phyloP scores from a whole-genome alignment of 2,888 invertebrate genomes.

The Lomographa bimaculata region DNA sequence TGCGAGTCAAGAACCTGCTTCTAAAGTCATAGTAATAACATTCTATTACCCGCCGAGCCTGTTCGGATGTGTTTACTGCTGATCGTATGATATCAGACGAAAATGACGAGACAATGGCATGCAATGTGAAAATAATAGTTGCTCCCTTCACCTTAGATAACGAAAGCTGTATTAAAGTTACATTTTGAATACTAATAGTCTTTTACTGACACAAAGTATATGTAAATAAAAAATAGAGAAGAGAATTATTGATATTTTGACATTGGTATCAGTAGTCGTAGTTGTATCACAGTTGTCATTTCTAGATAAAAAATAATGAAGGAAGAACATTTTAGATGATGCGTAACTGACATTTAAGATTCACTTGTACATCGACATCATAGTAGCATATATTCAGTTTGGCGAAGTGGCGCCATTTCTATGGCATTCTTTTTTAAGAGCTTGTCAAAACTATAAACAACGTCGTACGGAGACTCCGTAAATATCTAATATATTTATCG shows the following conservation, averaged over 20 bases:
- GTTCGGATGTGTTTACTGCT: conserved; percentile 23
- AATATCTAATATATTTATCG: too few relatives aligned
- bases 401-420: too few relatives aligned
- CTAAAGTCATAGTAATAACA: conserved; percentile 24
- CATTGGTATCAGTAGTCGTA: too few relatives aligned
- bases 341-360: conserved; percentile 4
- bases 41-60: conserved; percentile 22
- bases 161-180: neutral
- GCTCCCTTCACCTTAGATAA: conserved; percentile 8
- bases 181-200: neutral
- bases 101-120: conserved; percentile 28
- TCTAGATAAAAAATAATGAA: conserved; percentile 40
- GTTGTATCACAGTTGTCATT: too few relatives aligned
- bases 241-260: too few relatives aligned
- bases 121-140: conserved; percentile 18
- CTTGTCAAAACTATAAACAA: too few relatives aligned
- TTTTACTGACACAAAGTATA: too few relatives aligned
- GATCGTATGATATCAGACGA: conserved; percentile 24
- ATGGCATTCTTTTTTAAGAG: too few relatives aligned
- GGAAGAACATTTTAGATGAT: conserved; percentile 39
- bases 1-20: conserved; percentile 25
- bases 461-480: too few relatives aligned
- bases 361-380: neutral
- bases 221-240: too few relatives aligned
- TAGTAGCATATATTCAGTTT: too few relatives aligned